Evolutionary conservation across 2,797 vertebrate species (phyloP), one percentile per base, ranked within the genome.

Genomic region (Melanotaenia trifasciata): DNA sequence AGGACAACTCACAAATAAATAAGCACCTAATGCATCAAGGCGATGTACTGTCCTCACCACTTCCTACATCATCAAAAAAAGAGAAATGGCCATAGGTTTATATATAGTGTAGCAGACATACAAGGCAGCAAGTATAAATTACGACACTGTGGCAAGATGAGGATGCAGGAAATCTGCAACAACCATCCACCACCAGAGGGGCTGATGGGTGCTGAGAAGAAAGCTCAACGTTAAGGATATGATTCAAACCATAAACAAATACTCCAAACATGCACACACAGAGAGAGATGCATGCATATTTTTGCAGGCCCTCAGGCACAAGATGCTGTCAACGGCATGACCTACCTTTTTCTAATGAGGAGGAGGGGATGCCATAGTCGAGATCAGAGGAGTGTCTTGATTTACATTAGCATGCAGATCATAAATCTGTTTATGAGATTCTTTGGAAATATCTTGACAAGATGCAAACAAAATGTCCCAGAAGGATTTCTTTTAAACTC

Each of bases 321-420:
- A 72, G 2, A 20, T 58, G 24, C 11, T 53, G 57, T 64, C 28
- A 63, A 4, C 64, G 38, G 4, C 40, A 64, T 77, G 70, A 58
- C 64, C 58, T 58, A 70, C 67, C 67, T 79, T 79, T 77, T 36
- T 67, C 18, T 70, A 76, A 72, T 59, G 75, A 80, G 73, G 64
- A 64, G 54, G 64, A 26, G 54, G 65, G 45, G 54, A 3, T 67
- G 40, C 43, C 12, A 18, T 51, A 58, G 58, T 68, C 57, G n/a
- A 26, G 68, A 70, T 80, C 79, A 67, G 59, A 84, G 58, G 4
- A 0, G 72, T 36, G 33, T 4, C 38, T 58, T 67, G 63, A 84
- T 81, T 35, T 16, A 51, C 56, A 45, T 77, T 33, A 24, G 54
- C 45, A 59, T 58, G 54, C 67, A 1, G 10, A 66, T 70, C 43